These are phyloP conservation scores for Rugalucina vietnamica DNA, from an alignment of 2,888 invertebrate species.

Conservation along the genomic window DNA sequence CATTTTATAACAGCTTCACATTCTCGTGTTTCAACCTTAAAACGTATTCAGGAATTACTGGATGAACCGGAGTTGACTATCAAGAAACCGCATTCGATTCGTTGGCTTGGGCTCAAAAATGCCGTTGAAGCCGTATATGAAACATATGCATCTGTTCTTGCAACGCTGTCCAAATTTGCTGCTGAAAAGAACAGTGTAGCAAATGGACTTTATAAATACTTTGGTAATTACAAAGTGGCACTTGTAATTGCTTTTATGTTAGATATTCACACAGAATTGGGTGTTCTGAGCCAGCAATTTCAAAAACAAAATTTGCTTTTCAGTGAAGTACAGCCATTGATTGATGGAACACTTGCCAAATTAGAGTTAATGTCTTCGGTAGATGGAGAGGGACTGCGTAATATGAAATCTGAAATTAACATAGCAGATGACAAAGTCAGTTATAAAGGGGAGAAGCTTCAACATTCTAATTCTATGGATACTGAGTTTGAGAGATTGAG, in stretches of 20 bases:
- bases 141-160: conserved; percentile 42
- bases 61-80: conserved; percentile 52
- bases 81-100: conserved; percentile 52
- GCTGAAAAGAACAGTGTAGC: conserved; percentile 36
- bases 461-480: conserved; percentile 25
- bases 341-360: conserved; percentile 29
- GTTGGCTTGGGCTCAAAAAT: conserved; percentile 53
- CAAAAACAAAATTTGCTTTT: conserved; percentile 36
- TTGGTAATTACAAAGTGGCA: conserved; percentile 24
- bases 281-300: conserved; percentile 16
- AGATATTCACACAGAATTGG: conserved; percentile 35
- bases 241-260: conserved; percentile 33
- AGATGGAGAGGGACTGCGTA: conserved; percentile 13
- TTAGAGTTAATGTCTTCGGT: conserved; percentile 12
- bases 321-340: conserved; percentile 35
- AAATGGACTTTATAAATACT: conserved; percentile 27
- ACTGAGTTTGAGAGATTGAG: conserved; percentile 28
- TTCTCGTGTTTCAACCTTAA: conserved; percentile 36
- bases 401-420: conserved; percentile 2
- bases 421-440: neutral
- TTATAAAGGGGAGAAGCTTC: conserved; percentile 31
- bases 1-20: conserved; percentile 51
- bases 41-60: conserved; percentile 46
- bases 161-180: conserved; percentile 40
- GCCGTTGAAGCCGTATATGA: conserved; percentile 57